Percentiles rank a stretch among this genome's conserved stretches.
Conservation (phyloP, 2,797 vertebrate genomes). For the Poeciliopsis presidionis region DNA sequence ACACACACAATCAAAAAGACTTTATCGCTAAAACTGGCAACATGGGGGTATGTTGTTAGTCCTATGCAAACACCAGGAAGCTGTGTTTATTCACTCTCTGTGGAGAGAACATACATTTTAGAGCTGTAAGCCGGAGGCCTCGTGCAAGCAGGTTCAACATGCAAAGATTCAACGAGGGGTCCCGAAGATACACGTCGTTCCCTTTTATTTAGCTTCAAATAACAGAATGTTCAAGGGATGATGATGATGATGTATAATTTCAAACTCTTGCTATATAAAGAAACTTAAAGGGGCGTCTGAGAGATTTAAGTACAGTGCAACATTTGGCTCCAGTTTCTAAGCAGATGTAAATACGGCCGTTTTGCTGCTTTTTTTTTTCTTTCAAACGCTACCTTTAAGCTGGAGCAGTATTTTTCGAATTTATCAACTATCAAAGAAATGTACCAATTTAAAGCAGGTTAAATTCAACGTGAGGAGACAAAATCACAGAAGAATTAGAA, state of each 20-base stretch:
- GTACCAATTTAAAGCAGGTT: too few species aligned
- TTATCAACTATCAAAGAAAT: neutral
- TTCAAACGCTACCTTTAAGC: neutral
- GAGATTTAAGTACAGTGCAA: neutral
- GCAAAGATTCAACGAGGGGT: too few species aligned
- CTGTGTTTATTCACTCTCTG: slow-evolving; percentile 65
- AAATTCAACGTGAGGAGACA: neutral
- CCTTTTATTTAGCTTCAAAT: neutral
- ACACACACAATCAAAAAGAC: slow-evolving; percentile 73
- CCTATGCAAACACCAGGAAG: slow-evolving; percentile 56
- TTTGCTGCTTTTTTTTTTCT: too few species aligned
- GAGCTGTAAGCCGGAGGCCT: neutral
- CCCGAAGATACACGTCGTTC: neutral
- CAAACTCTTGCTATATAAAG: neutral
- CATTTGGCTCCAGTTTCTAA: neutral
- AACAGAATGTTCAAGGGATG: neutral
- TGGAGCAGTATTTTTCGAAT: neutral
- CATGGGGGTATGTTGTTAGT: slow-evolving; percentile 59
- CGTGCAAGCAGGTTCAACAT: neutral
- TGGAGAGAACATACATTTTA: slow-evolving; percentile 50
- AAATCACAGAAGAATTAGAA: neutral
- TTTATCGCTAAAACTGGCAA: slow-evolving; percentile 70
- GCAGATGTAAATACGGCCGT: neutral
- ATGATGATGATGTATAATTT: neutral
- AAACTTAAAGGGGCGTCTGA: neutral